Conservation (phyloP, 2,113 vertebrate species). For the Xiphophorus hellerii region DNA sequence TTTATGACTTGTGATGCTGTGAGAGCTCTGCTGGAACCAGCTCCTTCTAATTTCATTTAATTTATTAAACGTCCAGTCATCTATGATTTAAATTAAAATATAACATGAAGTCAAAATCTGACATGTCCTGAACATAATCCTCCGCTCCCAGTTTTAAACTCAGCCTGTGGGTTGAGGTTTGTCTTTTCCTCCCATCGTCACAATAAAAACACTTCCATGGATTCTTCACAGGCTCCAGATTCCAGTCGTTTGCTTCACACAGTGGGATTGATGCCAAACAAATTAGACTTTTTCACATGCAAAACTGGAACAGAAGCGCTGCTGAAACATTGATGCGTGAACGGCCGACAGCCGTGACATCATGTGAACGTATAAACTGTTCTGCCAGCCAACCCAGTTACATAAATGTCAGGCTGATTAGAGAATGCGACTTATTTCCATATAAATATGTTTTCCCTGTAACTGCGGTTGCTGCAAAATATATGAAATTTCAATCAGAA, state of each 20-base stretch:
- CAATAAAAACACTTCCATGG: no score
- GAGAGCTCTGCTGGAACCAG: no score
- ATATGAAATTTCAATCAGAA: slow-evolving; percentile 19
- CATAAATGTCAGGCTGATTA: slow-evolving; percentile 33
- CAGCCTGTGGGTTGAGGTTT: no score
- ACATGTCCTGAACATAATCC: no score
- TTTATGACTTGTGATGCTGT: no score
- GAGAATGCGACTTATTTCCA: slow-evolving; percentile 40
- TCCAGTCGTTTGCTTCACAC: neutral
- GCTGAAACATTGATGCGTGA: slow-evolving; percentile 1
- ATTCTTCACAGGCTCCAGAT: neutral
- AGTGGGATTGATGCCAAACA: neutral
- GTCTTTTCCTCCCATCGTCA: no score
- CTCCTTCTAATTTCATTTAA: no score
- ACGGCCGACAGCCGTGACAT: slow-evolving; percentile 21
- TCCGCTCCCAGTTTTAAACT: no score
- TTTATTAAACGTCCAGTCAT: no score
- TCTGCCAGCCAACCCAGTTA: slow-evolving; percentile 21
- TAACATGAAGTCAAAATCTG: no score
- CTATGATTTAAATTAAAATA: no score
- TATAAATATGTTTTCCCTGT: slow-evolving; percentile 37
- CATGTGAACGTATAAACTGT: slow-evolving; percentile 14
- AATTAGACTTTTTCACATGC: neutral
- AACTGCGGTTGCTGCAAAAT: neutral
- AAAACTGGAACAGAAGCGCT: neutral